These are phyloP conservation scores for Tapera naevia DNA, from an alignment of 2,797 vertebrate species.

Conservation along the genomic window DNA sequence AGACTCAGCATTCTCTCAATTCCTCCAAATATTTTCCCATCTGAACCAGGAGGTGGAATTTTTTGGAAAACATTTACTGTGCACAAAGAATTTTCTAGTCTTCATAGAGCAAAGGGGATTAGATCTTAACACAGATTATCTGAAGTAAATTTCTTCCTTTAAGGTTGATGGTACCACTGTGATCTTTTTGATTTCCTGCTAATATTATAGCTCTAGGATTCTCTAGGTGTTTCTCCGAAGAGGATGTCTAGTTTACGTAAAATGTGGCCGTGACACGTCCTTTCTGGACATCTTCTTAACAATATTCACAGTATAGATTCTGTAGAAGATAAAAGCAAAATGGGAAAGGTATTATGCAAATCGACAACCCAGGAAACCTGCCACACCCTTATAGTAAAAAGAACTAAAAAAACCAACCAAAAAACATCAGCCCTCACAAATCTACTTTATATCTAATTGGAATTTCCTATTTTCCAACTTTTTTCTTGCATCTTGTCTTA, in stretches of 20 bases:
- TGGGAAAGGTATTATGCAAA: background rate
- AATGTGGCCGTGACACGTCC: background rate
- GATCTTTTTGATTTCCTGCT: background rate
- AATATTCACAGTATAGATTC: accelerated
- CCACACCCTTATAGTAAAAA: background rate
- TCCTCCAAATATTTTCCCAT: background rate
- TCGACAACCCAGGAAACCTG: background rate
- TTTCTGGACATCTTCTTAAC: background rate
- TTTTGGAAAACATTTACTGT: background rate
- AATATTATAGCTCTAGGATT: background rate
- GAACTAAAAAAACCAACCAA: accelerated
- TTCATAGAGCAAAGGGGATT: background rate
- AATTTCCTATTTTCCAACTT: background rate
- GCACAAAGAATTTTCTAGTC: background rate
- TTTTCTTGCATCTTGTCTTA: background rate
- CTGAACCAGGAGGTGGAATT: background rate
- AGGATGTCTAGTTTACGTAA: background rate
- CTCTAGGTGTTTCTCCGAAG: background rate
- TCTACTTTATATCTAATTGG: background rate
- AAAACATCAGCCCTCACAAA: background rate
- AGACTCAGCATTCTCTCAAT: background rate
- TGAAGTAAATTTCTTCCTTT: background rate
- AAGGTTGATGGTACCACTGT: background rate
- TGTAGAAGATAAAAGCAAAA: background rate
- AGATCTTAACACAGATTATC: background rate